phyloP scores from a whole-genome alignment of 1,140 invertebrate genomes.

The Leptinotarsa undecemlineata region DNA sequence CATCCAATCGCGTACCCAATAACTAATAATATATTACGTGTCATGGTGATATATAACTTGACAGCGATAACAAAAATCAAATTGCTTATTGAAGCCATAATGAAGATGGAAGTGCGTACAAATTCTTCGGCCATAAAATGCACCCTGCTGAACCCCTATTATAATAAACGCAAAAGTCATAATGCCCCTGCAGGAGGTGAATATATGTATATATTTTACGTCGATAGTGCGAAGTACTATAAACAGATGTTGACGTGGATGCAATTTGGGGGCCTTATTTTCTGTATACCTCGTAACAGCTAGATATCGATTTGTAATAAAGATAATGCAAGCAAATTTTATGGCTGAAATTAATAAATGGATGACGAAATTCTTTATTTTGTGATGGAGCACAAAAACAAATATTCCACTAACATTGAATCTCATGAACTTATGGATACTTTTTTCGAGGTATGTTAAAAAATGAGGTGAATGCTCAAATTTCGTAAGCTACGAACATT shows the following conservation, averaged over 20 bases:
- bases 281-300: conserved; percentile 7
- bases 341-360: too few relatives aligned
- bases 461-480: too few relatives aligned
- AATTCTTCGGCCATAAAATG: conserved; percentile 13
- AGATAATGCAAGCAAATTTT: too few relatives aligned
- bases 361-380: too few relatives aligned
- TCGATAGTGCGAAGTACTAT: conserved; percentile 9
- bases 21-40: not conserved
- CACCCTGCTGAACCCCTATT: conserved; percentile 12
- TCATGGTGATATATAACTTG: not conserved
- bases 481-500: too few relatives aligned
- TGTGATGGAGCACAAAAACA: too few relatives aligned
- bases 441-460: too few relatives aligned
- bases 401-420: too few relatives aligned
- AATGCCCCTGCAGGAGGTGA: conserved; percentile 6
- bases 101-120: conserved; percentile 15
- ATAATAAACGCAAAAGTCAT: conserved; percentile 15
- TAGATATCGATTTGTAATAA: conserved; percentile 3
- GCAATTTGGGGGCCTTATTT: conserved; percentile 7
- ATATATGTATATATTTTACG: conserved; percentile 13
- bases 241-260: conserved; percentile 15
- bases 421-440: too few relatives aligned
- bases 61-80: conserved; percentile 2
- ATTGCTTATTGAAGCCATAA: conserved; percentile 12
- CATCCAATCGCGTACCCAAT: too few relatives aligned